Evolutionary conservation across 2,888 invertebrate genomes (phyloP), one percentile per base, ranked within the genome.

Genomic region (Subacronicta megacephala): DNA sequence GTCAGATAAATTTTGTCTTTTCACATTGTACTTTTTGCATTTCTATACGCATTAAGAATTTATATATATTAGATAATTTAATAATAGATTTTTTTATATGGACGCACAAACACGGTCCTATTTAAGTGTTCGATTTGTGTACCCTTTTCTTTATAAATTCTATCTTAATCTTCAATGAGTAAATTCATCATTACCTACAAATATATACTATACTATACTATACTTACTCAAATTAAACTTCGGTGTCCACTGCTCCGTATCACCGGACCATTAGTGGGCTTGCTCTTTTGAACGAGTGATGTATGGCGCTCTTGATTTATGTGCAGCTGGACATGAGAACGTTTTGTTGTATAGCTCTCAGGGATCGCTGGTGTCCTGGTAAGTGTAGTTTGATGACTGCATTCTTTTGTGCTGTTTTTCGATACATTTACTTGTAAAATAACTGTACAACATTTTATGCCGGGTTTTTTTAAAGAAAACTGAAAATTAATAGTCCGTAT

Each of bases 261-360:
- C 75, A 75, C 74, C 66, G 65, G 72, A 67, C 84, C 83, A 84
- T 83, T 84, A 84, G 78, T 57, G 65, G 62, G 40, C 43, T 50
- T 51, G 72, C 73, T 75, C 65, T 66, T 75, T 79, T 72, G 73
- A 77, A 51, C 72, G 65, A 45, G 74, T 83, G 83, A 84, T 84
- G 83, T 83, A 84, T 75, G 55, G 72, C 76, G 52, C 68, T 42
- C 75, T 74, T 84, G 84, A 85, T 84, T 83, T 84, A 85, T 81
- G 73, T 72, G 52, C 66, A 37, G 29, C 57, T 62, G 38, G 68
- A 66, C 58, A 62, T 62, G 67, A 62, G 57, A 49, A 33, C 61
- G 53, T 64, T 72, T 72, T 73, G 59, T 74, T 63, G 67, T 66
- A 56, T 63, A 29, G 52, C 54, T 65, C 51, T 62, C 33, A 68